phyloP scores from a whole-genome alignment of 2,113 vertebrate species.

The Ctenodactylus gundi region DNA sequence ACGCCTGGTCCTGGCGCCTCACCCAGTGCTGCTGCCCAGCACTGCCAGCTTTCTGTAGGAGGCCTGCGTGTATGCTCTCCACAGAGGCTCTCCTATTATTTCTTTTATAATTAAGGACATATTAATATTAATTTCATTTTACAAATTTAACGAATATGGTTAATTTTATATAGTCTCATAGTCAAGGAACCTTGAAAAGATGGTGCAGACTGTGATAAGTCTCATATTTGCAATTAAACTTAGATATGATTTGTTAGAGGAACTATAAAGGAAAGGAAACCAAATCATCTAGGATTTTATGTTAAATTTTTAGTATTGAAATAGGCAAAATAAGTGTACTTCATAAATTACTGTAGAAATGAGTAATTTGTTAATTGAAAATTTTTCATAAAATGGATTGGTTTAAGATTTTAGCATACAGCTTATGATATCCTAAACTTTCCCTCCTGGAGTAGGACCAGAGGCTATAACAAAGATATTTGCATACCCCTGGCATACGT shows the following conservation, averaged over 20 bases:
- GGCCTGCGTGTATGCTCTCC: background rate
- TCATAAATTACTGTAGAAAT: slow-evolving; percentile 21
- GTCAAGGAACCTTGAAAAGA: background rate
- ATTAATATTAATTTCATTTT: slow-evolving; percentile 11
- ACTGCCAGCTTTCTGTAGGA: background rate
- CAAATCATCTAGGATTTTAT: slow-evolving; percentile 33
- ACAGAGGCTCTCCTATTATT: background rate
- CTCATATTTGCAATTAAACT: background rate
- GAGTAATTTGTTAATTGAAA: background rate
- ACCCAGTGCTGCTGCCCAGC: background rate
- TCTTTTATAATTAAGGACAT: slow-evolving; percentile 21
- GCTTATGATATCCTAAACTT: background rate
- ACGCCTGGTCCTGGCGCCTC: background rate
- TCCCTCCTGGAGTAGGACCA: background rate
- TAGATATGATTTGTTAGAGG: background rate
- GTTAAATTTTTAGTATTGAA: slow-evolving; percentile 36
- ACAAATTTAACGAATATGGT: background rate
- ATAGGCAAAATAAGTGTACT: background rate
- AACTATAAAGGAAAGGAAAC: slow-evolving; percentile 22
- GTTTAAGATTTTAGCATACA: background rate
- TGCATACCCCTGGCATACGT: background rate
- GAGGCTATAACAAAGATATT: background rate
- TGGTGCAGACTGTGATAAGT: background rate
- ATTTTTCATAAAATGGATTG: slow-evolving; percentile 14
- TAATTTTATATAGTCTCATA: slow-evolving; percentile 38